Evolutionary conservation across 1,140 invertebrate species (phyloP).

Genomic region (Lasioglossum baleicum): DNA sequence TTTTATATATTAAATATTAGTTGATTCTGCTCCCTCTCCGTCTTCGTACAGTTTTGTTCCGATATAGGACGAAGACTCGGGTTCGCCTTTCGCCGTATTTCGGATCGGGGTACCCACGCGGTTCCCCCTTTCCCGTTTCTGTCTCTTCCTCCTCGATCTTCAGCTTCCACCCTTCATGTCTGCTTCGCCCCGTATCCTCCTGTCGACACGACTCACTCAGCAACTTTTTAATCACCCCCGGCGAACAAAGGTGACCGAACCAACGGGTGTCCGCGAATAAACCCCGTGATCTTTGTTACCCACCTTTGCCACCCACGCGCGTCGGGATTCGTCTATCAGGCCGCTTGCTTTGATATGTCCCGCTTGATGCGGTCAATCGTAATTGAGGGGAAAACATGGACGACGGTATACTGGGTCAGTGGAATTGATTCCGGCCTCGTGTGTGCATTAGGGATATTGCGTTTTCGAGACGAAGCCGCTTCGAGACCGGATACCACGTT

Average conservation of each 20-base stretch:
- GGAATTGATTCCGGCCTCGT: not conserved
- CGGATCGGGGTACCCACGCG: too few species aligned
- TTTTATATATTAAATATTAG: too few species aligned
- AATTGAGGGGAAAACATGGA: not conserved
- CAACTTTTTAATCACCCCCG: conserved; percentile 69
- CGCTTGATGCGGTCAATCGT: conserved; percentile 13
- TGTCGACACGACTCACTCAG: conserved; percentile 54
- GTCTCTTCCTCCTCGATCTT: not conserved
- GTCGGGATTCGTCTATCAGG: not conserved
- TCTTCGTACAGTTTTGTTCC: too few species aligned
- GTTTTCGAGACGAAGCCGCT: not conserved
- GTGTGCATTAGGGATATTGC: not conserved
- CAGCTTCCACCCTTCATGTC: conserved; percentile 14
- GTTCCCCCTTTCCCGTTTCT: too few species aligned
- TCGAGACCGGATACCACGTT: not conserved
- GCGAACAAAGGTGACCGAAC: conserved; percentile 58
- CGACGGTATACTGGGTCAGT: conserved; percentile 25
- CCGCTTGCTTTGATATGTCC: conserved; percentile 6
- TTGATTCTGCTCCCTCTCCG: too few species aligned
- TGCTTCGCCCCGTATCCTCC: conserved; percentile 35
- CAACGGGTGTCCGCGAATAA: conserved; percentile 56
- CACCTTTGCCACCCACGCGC: not conserved
- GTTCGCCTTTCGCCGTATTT: too few species aligned
- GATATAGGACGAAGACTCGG: too few species aligned
- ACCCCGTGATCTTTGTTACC: not conserved